Evolutionary conservation across 2,888 invertebrate species (phyloP).

Genomic region (Argyra leucocephala): DNA sequence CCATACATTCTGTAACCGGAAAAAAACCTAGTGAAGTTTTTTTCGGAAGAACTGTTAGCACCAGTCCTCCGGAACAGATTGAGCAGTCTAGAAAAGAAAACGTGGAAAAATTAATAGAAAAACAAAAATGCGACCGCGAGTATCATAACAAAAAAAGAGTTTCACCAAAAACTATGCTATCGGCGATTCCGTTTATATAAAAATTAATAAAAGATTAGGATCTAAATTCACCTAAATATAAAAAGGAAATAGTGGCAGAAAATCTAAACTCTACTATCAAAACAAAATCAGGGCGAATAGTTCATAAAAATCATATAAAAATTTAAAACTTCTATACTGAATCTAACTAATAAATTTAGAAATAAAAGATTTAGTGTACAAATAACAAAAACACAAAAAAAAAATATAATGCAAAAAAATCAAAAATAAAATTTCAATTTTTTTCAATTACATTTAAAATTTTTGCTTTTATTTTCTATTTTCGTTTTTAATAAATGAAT

Average conservation of each 20-base stretch:
- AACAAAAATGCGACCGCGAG: not conserved
- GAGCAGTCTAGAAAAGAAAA: not conserved
- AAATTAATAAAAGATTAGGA: conserved; percentile 12
- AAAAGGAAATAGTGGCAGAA: conserved; percentile 13
- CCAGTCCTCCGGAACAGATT: not conserved
- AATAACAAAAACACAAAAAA: too few relatives aligned
- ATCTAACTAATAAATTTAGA: too few relatives aligned
- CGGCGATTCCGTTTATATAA: conserved; percentile 8
- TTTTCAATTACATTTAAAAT: too few relatives aligned
- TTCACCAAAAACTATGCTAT: not conserved
- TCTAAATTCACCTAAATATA: conserved; percentile 10
- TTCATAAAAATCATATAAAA: conserved; percentile 13
- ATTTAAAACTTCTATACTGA: too few relatives aligned
- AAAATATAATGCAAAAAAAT: too few relatives aligned
- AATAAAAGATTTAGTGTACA: too few relatives aligned
- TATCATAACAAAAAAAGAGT: not conserved
- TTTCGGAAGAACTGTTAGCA: not conserved
- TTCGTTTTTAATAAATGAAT: too few relatives aligned
- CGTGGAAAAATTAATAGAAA: not conserved
- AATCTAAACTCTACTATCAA: conserved; percentile 5
- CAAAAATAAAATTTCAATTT: too few relatives aligned
- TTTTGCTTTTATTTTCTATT: too few relatives aligned
- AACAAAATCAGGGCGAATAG: conserved; percentile 9
- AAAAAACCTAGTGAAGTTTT: too few relatives aligned
- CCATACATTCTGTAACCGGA: conserved; percentile 23